Conservation (phyloP, 2,888 invertebrate species). For the Habroteleia sp. region DNA sequence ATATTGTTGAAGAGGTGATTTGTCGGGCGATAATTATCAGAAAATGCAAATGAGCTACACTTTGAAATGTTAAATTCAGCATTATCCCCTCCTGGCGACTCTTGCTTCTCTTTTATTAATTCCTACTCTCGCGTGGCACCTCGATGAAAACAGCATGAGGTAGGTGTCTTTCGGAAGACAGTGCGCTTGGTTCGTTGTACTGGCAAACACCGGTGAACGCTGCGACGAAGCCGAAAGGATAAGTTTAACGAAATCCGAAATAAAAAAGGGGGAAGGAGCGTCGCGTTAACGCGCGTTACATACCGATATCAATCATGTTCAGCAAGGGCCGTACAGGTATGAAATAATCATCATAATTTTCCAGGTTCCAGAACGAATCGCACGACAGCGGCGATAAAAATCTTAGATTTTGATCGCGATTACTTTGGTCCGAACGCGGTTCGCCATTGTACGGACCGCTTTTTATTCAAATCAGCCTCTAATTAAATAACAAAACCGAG, state of each 20-base stretch:
- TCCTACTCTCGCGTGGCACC: conserved; percentile 60
- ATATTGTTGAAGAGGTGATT: too few relatives aligned
- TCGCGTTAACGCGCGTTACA: conserved; percentile 60
- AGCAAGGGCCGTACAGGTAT: conserved; percentile 52
- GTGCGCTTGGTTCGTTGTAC: conserved; percentile 58
- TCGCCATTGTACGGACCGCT: conserved; percentile 13
- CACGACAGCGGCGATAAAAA: conserved; percentile 39
- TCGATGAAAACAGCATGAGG: conserved; percentile 60
- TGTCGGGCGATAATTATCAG: conserved; percentile 13
- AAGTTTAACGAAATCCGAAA: conserved; percentile 37
- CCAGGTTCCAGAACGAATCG: conserved; percentile 54
- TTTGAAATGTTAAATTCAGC: conserved; percentile 39
- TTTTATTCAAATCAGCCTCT: conserved; percentile 38
- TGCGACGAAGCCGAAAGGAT: conserved; percentile 39
- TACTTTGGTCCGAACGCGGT: conserved; percentile 15
- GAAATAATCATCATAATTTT: conserved; percentile 63
- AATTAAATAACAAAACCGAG: conserved; percentile 17
- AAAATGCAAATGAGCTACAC: conserved; percentile 29
- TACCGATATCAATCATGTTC: conserved; percentile 64
- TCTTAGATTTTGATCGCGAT: conserved; percentile 48
- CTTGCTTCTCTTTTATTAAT: conserved; percentile 61
- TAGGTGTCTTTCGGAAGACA: conserved; percentile 56
- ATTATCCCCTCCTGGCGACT: conserved; percentile 48
- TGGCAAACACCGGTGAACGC: conserved; percentile 40
- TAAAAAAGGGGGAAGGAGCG: conserved; percentile 17